A percentile compares a stretch with the other conserved stretches of the same genome.
Conservation (phyloP, 2,797 vertebrate species). For the Hoplostethus atlanticus region DNA sequence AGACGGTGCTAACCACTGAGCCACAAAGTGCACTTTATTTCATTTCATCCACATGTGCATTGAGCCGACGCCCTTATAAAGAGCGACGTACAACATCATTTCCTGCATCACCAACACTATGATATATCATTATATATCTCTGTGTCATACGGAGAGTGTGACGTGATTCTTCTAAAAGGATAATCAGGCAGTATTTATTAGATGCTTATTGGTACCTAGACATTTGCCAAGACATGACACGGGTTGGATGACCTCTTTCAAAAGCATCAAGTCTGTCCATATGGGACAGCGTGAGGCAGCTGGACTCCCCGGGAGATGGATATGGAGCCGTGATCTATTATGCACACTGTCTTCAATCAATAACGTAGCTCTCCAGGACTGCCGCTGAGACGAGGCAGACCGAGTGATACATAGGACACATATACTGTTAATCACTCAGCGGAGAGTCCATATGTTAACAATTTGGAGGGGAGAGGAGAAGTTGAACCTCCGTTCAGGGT, state of each 20-base stretch:
- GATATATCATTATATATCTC: too few relatives aligned
- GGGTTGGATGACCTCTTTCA: not conserved
- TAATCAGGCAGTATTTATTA: too few relatives aligned
- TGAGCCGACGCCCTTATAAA: too few relatives aligned
- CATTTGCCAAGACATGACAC: conserved; percentile 5
- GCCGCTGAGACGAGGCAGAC: conserved; percentile 34
- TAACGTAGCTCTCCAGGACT: conserved; percentile 40
- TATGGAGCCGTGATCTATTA: conserved; percentile 56
- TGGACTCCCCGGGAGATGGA: not conserved
- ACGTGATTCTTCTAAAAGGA: too few relatives aligned
- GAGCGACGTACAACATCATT: too few relatives aligned
- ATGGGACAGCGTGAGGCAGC: not conserved
- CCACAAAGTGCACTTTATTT: too few relatives aligned
- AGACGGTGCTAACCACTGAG: too few relatives aligned
- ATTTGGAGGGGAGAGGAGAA: not conserved
- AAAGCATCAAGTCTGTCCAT: conserved; percentile 1
- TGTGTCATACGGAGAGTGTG: too few relatives aligned
- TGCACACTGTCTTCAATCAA: conserved; percentile 47
- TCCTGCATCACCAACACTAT: too few relatives aligned
- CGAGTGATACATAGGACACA: conserved; percentile 38
- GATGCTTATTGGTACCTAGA: not conserved
- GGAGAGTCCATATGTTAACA: not conserved
- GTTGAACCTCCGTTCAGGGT: conserved; percentile 6
- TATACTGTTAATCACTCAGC: conserved; percentile 21
- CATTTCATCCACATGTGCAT: too few relatives aligned